Evolutionary conservation across 2,888 invertebrate genomes (phyloP).

Genomic region (Coleophora deauratella): DNA sequence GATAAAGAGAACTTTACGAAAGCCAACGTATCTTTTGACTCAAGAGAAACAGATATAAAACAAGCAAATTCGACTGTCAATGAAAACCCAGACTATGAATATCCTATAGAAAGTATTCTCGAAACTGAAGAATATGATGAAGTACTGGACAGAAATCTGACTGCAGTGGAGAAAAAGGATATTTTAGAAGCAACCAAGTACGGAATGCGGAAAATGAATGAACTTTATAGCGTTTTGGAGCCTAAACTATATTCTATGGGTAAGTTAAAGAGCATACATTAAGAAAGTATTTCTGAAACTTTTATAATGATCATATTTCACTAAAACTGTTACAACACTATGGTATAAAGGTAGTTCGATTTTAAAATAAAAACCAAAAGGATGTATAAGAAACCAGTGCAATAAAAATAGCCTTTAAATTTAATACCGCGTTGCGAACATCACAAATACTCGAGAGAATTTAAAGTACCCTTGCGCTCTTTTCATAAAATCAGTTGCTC

Average conservation of each 20-base stretch:
- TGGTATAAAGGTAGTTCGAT: no score
- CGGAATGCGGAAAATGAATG: constrained; percentile 79
- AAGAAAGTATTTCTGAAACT: no score
- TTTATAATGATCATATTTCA: no score
- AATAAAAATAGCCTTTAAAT: no score
- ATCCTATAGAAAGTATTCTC: constrained; percentile 14
- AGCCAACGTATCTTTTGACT: constrained; percentile 25
- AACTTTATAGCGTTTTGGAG: constrained; percentile 77
- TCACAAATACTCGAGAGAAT: no score
- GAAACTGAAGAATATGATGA: constrained; percentile 22
- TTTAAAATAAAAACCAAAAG: no score
- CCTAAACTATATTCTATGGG: constrained; percentile 81
- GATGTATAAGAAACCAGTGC: no score
- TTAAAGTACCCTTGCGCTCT: no score
- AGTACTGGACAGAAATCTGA: constrained; percentile 25
- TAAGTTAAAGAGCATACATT: constrained; percentile 37
- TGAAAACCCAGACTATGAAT: constrained; percentile 15
- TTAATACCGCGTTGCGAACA: no score
- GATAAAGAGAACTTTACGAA: constrained; percentile 45
- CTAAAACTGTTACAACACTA: no score
- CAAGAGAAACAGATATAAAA: constrained; percentile 23
- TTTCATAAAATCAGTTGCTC: no score
- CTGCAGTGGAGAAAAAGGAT: constrained; percentile 50
- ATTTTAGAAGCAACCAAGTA: constrained; percentile 79
- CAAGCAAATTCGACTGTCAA: constrained; percentile 7